These are phyloP conservation scores for Staurois parvus DNA, from an alignment of 2,797 vertebrate genomes.

Conservation along the genomic window DNA sequence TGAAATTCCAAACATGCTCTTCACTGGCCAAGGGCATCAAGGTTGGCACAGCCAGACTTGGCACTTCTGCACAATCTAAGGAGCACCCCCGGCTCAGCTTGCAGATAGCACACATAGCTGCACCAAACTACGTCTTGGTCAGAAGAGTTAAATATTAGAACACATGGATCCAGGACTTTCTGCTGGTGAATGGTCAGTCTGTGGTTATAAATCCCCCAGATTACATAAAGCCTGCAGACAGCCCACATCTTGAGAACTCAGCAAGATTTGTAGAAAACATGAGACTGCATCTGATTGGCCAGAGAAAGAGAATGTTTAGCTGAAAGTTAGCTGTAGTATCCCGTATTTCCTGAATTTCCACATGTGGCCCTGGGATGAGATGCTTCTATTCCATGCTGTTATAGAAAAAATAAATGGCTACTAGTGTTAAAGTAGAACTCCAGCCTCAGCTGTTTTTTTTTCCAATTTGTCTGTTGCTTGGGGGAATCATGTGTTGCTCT, in stretches of 20 bases:
- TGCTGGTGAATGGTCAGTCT: conserved; percentile 83
- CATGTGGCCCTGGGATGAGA: too few relatives aligned
- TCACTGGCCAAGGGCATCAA: conserved; percentile 74
- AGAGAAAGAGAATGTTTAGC: too few relatives aligned
- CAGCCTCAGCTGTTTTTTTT: too few relatives aligned
- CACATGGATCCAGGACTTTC: conserved; percentile 80
- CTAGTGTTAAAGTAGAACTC: too few relatives aligned
- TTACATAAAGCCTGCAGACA: conserved; percentile 85
- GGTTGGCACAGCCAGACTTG: conserved; percentile 80
- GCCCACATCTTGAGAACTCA: conserved; percentile 78
- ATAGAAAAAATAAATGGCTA: too few relatives aligned
- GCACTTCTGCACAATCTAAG: conserved; percentile 84
- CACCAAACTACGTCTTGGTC: conserved; percentile 76
- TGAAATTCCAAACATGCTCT: conserved; percentile 78
- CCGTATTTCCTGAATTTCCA: too few relatives aligned
- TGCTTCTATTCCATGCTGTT: too few relatives aligned
- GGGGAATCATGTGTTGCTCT: too few relatives aligned
- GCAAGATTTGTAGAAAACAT: conserved; percentile 68
- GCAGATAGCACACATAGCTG: conserved; percentile 79
- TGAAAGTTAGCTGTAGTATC: too few relatives aligned
- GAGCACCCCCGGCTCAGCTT: conserved; percentile 86
- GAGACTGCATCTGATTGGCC: conserved; percentile 70
- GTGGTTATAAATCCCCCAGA: too few relatives aligned
- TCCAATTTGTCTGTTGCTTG: too few relatives aligned
- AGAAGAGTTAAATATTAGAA: conserved; percentile 79